Evolutionary conservation across 2,888 invertebrate genomes (phyloP).

Genomic region (Synanthedon andrenaeformis): DNA sequence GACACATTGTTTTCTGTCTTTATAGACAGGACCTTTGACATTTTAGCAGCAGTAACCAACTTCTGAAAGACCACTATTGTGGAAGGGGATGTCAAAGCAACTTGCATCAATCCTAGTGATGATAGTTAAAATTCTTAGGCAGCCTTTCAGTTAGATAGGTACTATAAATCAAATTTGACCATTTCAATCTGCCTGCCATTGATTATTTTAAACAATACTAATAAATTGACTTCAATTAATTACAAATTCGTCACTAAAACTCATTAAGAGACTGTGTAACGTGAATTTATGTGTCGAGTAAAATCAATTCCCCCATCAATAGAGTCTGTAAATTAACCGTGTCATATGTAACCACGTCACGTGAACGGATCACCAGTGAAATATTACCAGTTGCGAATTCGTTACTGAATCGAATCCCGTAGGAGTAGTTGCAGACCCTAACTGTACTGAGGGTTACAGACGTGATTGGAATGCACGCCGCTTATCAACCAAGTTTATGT

Average conservation of each 20-base stretch:
- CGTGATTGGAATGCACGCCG: slow-evolving; percentile 11
- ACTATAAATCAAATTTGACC: too few species aligned
- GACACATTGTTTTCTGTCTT: too few species aligned
- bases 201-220: neutral
- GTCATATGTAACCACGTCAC: slow-evolving; percentile 3
- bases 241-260: slow-evolving; percentile 1
- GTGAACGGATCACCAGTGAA: slow-evolving; percentile 12
- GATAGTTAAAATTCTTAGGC: too few species aligned
- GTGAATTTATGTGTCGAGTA: slow-evolving; percentile 14
- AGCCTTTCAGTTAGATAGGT: too few species aligned
- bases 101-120: too few species aligned
- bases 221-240: slow-evolving; percentile 2
- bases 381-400: slow-evolving; percentile 27
- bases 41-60: too few species aligned
- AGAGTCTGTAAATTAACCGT: neutral
- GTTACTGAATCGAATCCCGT: slow-evolving; percentile 32
- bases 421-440: slow-evolving; percentile 21
- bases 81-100: too few species aligned
- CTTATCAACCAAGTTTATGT: slow-evolving; percentile 1
- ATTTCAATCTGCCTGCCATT: neutral
- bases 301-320: slow-evolving; percentile 11
- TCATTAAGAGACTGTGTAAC: neutral
- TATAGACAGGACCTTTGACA: too few species aligned
- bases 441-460: slow-evolving; percentile 9
- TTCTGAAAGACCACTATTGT: too few species aligned